Evolutionary conservation across 2,797 vertebrate species (phyloP).

Genomic region (Garrulus glandarius): DNA sequence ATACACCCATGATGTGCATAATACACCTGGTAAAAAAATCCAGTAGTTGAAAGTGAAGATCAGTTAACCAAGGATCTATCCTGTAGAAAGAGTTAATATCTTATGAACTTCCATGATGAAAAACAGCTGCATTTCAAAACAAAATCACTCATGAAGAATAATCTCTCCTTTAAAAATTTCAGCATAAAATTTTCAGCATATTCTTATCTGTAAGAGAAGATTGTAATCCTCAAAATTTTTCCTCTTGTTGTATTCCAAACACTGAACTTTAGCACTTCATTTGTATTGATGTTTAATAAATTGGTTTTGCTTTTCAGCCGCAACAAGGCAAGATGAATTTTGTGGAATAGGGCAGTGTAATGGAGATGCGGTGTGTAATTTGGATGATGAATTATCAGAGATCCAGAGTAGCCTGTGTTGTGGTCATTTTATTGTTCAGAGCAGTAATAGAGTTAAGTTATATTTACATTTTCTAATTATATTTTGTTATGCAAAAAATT

Average conservation of each 20-base stretch:
- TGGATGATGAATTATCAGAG: conserved; percentile 1
- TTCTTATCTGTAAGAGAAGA: background rate
- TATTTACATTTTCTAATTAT: conserved; percentile 12
- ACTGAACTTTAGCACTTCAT: background rate
- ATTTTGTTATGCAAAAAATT: background rate
- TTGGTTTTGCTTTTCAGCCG: background rate
- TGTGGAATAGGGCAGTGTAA: background rate
- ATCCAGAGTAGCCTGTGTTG: background rate
- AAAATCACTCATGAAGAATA: background rate
- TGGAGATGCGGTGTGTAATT: conserved; percentile 3
- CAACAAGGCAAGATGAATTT: background rate
- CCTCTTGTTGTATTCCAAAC: background rate
- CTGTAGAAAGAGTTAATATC: background rate
- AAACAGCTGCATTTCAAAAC: background rate
- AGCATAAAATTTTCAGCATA: background rate
- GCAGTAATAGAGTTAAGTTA: background rate
- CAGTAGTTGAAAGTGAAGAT: background rate
- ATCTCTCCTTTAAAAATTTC: background rate
- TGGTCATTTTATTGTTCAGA: conserved; percentile 1
- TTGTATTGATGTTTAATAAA: background rate
- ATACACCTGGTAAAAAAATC: background rate
- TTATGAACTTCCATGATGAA: background rate
- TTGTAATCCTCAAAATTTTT: background rate
- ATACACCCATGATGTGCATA: background rate
- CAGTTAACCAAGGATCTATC: background rate